These are phyloP conservation scores for Jaculus jaculus DNA, from an alignment of 2,113 vertebrate genomes.

Conservation along the genomic window DNA sequence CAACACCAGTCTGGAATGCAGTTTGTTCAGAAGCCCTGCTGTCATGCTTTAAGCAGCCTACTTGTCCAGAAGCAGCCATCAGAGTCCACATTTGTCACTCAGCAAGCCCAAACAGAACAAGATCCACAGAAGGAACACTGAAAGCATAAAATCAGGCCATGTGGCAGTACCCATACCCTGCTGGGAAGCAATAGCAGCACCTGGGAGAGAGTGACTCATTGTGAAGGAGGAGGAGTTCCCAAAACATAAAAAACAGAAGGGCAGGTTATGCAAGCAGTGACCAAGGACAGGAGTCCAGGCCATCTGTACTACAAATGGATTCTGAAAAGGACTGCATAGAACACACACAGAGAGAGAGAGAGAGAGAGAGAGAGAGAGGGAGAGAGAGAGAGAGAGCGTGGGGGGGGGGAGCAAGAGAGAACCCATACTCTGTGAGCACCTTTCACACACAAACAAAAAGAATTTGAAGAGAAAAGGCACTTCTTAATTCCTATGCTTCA, in stretches of 20 bases:
- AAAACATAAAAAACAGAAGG: not conserved
- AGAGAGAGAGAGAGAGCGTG: no score
- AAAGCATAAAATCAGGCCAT: constrained; percentile 41
- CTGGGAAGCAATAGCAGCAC: not conserved
- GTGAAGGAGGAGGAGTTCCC: not conserved
- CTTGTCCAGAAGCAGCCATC: constrained; percentile 22
- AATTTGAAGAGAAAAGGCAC: not conserved
- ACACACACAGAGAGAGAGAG: not conserved
- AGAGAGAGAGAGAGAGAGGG: no score
- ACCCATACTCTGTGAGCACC: not conserved
- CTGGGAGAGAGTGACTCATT: constrained; percentile 30
- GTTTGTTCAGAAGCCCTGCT: constrained; percentile 25
- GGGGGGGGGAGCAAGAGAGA: no score
- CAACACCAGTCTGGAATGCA: not conserved
- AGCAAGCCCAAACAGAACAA: not conserved
- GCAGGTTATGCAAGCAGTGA: not conserved
- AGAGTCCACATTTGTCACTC: constrained; percentile 58
- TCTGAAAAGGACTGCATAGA: not conserved
- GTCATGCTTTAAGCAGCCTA: not conserved
- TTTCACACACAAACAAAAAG: not conserved
- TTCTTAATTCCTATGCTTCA: not conserved
- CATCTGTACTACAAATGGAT: not conserved
- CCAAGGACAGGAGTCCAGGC: not conserved
- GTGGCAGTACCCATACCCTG: not conserved
- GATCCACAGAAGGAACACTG: not conserved